A percentile compares a stretch with the other conserved stretches of the same genome.
Conservation (phyloP, 2,113 vertebrate genomes). For the Salvelinus fontinalis region DNA sequence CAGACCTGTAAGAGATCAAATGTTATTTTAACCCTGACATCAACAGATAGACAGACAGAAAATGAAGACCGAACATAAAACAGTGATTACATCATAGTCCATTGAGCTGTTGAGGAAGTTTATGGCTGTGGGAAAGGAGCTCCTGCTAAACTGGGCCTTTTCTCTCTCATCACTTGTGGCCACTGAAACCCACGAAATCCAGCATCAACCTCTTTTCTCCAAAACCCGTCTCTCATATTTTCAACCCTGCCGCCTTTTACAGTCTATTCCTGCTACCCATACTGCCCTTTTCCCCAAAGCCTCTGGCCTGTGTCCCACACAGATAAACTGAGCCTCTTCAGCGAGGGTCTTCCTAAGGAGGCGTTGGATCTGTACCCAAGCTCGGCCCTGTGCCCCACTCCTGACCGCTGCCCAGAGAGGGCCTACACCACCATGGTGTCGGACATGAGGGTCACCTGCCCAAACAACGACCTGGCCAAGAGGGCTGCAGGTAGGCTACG, state of each 20-base stretch:
- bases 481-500: conserved; percentile 69
- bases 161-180: neutral
- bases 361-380: conserved; percentile 61
- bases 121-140: too few relatives aligned
- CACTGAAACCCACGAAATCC: neutral
- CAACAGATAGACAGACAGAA: too few relatives aligned
- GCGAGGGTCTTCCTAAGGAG: conserved; percentile 40
- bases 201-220: neutral
- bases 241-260: neutral
- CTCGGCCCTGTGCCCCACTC: conserved; percentile 59
- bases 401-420: conserved; percentile 70
- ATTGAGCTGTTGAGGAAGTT: too few relatives aligned
- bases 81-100: too few relatives aligned
- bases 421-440: conserved; percentile 77
- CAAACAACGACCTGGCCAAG: conserved; percentile 66
- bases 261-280: too few relatives aligned
- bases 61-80: too few relatives aligned
- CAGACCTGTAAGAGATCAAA: too few relatives aligned
- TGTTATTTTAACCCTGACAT: too few relatives aligned
- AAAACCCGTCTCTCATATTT: neutral
- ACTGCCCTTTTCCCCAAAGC: neutral
- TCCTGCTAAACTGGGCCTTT: neutral
- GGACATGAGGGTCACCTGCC: conserved; percentile 74
- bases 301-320: neutral
- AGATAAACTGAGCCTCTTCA: conserved; percentile 71